Conservation (phyloP, 2,888 invertebrate genomes). For the Stegana nigrithorax region DNA sequence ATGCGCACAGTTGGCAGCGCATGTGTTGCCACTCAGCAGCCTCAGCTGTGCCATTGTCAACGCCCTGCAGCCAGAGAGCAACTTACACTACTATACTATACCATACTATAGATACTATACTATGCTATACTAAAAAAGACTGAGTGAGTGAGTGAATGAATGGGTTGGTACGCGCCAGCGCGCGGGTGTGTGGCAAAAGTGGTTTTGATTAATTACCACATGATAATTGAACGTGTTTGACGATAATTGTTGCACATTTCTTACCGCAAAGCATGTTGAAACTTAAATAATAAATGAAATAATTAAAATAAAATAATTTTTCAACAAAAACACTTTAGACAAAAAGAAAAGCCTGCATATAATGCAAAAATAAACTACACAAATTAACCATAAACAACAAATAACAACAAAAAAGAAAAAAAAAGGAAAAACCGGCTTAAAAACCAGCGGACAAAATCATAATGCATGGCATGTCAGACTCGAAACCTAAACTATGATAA, state of each 20-base stretch:
- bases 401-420: not conserved
- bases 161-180: not conserved
- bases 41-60: not conserved
- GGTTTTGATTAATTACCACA: conserved; percentile 8
- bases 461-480: too few relatives aligned
- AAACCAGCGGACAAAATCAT: not conserved
- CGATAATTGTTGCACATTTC: not conserved
- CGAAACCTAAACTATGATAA: too few relatives aligned
- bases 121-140: too few relatives aligned
- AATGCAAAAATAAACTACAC: not conserved
- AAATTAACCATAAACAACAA: not conserved
- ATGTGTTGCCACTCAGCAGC: not conserved
- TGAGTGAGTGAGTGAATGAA: too few relatives aligned
- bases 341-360: not conserved
- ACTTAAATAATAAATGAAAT: not conserved
- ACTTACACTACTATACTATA: too few relatives aligned
- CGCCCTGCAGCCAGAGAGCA: not conserved
- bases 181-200: not conserved
- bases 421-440: not conserved
- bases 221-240: conserved; percentile 11
- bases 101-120: too few relatives aligned
- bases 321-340: not conserved
- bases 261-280: not conserved
- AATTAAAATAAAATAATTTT: not conserved
- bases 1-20: not conserved